Percentiles rank a stretch among this genome's conserved stretches.
Conservation (phyloP, 2,888 invertebrate species). For the Tetragonisca angustula region DNA sequence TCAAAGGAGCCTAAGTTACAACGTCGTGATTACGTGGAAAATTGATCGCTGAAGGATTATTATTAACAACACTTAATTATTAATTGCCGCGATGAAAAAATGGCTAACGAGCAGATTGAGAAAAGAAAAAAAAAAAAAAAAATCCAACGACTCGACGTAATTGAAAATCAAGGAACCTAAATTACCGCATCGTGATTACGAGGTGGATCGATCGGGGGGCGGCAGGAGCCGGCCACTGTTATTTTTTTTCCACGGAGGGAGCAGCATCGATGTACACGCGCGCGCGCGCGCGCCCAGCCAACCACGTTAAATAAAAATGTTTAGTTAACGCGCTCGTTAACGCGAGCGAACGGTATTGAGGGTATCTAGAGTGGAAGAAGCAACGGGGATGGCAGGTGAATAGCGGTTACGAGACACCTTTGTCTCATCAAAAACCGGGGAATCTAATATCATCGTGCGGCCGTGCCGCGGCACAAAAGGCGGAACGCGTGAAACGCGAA, state of each 20-base stretch:
- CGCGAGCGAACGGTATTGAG: slow-evolving; percentile 3
- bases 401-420: slow-evolving; percentile 37
- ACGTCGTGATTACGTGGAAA: background rate
- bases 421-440: slow-evolving; percentile 40
- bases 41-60: too few species aligned
- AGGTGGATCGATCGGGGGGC: background rate
- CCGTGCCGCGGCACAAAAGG: slow-evolving; percentile 1
- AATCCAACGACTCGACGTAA: too few species aligned
- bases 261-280: background rate
- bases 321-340: slow-evolving; percentile 40
- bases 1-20: background rate
- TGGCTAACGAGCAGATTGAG: too few species aligned
- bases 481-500: background rate
- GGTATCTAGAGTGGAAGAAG: slow-evolving; percentile 34
- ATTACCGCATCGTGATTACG: background rate
- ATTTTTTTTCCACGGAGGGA: slow-evolving; percentile 9
- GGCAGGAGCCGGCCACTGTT: background rate
- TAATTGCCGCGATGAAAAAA: too few species aligned
- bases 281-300: background rate
- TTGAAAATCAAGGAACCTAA: too few species aligned
- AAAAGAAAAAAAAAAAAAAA: too few species aligned
- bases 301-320: slow-evolving; percentile 27
- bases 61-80: too few species aligned
- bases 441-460: slow-evolving; percentile 33
- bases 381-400: slow-evolving; percentile 16